These are phyloP conservation scores for Trachurus trachurus DNA, from an alignment of 2,797 vertebrate genomes.

Conservation along the genomic window DNA sequence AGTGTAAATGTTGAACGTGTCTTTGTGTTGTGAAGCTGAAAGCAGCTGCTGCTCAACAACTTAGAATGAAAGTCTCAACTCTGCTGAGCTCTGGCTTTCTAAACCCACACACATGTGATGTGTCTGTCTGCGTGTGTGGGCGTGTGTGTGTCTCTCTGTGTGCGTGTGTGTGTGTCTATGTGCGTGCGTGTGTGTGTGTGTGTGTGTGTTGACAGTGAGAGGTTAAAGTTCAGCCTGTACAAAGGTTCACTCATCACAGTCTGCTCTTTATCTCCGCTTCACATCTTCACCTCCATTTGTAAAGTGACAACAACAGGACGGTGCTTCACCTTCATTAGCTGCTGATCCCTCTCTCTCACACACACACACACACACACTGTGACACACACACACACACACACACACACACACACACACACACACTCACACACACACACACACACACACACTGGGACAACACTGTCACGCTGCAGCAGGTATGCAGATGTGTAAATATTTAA, in stretches of 20 bases:
- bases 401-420: too few species aligned
- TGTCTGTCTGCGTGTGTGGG: background rate
- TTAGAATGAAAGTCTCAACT: background rate
- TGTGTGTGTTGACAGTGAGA: background rate
- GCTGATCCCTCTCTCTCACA: constrained; percentile 11
- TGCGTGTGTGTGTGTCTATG: too few species aligned
- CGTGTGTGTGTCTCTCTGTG: too few species aligned
- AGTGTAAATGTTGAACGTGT: too few species aligned
- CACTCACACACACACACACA: background rate
- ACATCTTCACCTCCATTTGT: background rate
- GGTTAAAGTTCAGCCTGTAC: background rate
- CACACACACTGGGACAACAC: background rate
- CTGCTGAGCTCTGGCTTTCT: background rate
- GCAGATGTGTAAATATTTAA: constrained; percentile 65
- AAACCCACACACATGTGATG: background rate
- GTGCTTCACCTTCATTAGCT: background rate
- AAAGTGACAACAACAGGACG: background rate
- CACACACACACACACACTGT: background rate
- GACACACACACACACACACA: background rate
- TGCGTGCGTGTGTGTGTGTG: too few species aligned
- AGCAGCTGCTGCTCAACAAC: too few species aligned
- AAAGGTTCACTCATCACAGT: background rate
- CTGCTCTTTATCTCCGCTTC: background rate
- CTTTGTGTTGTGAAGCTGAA: too few species aligned
- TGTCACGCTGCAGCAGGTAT: constrained; percentile 35